Evolutionary conservation across 1,140 invertebrate genomes (phyloP).

Genomic region (Anastrepha ludens): DNA sequence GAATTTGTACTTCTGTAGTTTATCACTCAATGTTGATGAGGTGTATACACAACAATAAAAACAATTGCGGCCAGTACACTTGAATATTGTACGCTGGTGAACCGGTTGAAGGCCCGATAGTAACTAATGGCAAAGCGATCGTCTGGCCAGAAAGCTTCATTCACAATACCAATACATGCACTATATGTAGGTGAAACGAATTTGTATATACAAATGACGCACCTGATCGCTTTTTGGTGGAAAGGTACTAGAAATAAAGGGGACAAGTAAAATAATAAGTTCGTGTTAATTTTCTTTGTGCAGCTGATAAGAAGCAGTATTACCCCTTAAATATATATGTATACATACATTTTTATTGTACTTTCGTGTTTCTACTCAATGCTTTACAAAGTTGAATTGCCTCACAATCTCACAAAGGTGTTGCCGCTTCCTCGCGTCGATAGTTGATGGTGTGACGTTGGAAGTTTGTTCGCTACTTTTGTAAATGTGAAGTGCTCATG

Average conservation of each 20-base stretch:
- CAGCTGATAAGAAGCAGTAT: background rate
- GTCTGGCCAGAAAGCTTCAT: background rate
- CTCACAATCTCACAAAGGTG: too few species aligned
- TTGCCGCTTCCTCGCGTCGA: too few species aligned
- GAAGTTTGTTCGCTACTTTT: too few species aligned
- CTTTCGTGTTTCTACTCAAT: too few species aligned
- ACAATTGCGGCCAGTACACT: background rate
- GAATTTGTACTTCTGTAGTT: slow-evolving; percentile 11
- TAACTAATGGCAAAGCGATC: slow-evolving; percentile 1
- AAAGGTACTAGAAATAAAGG: background rate
- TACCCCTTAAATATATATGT: background rate
- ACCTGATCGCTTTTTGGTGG: background rate
- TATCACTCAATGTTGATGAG: background rate
- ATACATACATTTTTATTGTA: too few species aligned
- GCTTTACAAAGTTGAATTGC: too few species aligned
- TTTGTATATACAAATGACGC: background rate
- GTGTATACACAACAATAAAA: background rate
- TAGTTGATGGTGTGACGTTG: too few species aligned
- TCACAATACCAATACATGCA: background rate
- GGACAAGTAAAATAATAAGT: background rate
- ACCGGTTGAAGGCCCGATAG: slow-evolving; percentile 6
- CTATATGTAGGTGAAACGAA: background rate
- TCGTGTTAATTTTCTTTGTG: slow-evolving; percentile 35
- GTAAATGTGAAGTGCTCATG: too few species aligned
- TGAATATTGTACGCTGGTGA: background rate